phyloP scores from a whole-genome alignment of 1,140 invertebrate species.

The Drosophila nebulosa region DNA sequence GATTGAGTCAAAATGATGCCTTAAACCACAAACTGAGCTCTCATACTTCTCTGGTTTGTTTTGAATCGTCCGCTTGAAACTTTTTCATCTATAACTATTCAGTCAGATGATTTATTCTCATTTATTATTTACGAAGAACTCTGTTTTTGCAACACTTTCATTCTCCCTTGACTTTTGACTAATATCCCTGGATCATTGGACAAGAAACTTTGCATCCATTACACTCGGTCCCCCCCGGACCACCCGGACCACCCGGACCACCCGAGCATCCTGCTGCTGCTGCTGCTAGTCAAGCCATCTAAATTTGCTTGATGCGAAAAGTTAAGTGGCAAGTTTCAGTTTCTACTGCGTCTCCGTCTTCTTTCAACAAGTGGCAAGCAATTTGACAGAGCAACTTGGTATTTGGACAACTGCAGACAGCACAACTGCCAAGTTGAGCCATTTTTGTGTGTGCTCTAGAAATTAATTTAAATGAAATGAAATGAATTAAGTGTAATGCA shows the following conservation, averaged over 20 bases:
- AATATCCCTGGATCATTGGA: background rate
- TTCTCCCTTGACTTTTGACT: background rate
- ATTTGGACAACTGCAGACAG: constrained; percentile 33
- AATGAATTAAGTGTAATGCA: constrained; percentile 44
- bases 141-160: background rate
- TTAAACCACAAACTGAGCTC: no score
- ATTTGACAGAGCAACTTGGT: constrained; percentile 25
- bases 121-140: background rate
- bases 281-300: background rate
- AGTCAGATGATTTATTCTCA: background rate
- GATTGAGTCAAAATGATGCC: no score
- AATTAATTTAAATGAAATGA: constrained; percentile 42
- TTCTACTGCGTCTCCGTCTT: background rate
- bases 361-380: constrained; percentile 26
- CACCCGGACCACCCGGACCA: no score
- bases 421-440: constrained; percentile 1
- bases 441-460: constrained; percentile 27
- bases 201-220: background rate
- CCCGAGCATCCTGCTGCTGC: background rate
- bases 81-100: background rate
- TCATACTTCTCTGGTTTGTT: background rate
- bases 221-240: background rate
- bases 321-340: constrained; percentile 30
- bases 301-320: constrained; percentile 17
- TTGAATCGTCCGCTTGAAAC: background rate